These are phyloP conservation scores for Diprion similis DNA, from an alignment of 1,140 invertebrate genomes.

Conservation along the genomic window DNA sequence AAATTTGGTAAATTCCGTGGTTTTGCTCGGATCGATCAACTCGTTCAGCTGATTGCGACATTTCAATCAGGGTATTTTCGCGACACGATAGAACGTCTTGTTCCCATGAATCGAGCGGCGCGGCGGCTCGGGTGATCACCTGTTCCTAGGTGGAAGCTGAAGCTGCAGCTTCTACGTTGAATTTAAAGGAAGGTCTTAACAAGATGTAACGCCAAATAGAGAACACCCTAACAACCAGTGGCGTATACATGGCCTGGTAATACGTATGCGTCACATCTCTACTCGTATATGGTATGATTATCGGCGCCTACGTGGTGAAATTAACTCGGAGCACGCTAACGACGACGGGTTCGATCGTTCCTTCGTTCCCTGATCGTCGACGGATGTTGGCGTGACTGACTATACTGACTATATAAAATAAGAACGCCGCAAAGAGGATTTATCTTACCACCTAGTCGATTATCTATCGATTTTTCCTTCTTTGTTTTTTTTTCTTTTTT, in stretches of 20 bases:
- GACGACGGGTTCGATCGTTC: too few relatives aligned
- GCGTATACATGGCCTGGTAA: background rate
- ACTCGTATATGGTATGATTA: background rate
- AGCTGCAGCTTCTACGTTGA: background rate
- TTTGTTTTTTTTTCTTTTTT: background rate
- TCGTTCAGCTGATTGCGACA: too few relatives aligned
- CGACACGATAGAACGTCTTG: too few relatives aligned
- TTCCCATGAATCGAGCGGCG: too few relatives aligned
- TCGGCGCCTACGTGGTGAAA: background rate
- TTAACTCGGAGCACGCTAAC: background rate
- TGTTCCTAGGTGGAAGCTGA: too few relatives aligned
- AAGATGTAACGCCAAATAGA: background rate
- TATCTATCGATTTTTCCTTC: background rate
- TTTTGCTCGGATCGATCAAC: too few relatives aligned
- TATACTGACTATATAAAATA: background rate
- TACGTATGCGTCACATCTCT: background rate
- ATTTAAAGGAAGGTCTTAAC: background rate
- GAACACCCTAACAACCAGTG: background rate
- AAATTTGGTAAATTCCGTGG: too few relatives aligned
- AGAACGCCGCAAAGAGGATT: background rate
- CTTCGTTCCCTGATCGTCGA: background rate
- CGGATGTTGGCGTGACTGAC: conserved; percentile 4
- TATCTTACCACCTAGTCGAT: background rate
- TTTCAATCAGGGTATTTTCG: too few relatives aligned
- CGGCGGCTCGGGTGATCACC: too few relatives aligned